A percentile compares a stretch with the other conserved stretches of the same genome.
Conservation (phyloP, 2,113 vertebrate species). For the Poeciliopsis turrubarensis region DNA sequence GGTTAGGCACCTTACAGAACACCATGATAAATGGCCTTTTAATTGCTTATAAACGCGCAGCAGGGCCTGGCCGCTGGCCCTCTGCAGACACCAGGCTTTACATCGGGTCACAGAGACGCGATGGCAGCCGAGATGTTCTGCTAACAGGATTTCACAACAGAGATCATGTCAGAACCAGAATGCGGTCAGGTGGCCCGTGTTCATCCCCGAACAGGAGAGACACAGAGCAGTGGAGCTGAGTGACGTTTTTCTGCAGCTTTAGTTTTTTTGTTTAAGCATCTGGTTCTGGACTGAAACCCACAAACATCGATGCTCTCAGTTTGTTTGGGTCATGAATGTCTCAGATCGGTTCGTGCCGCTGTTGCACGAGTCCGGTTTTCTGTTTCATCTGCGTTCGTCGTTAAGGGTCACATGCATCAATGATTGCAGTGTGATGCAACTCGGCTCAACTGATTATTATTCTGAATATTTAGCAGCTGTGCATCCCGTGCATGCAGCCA, state of each 20-base stretch:
- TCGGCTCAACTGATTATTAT: background rate
- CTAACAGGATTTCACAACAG: background rate
- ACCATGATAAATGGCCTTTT: slow-evolving; percentile 69
- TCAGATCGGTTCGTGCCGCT: background rate
- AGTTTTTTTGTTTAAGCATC: background rate
- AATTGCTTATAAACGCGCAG: slow-evolving; percentile 70
- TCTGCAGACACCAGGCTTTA: slow-evolving; percentile 21
- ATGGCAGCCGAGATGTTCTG: background rate
- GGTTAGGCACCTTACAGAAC: slow-evolving; percentile 68
- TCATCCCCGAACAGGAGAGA: background rate
- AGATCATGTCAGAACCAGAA: background rate
- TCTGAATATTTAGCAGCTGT: background rate
- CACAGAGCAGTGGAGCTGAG: background rate
- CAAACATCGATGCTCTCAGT: background rate
- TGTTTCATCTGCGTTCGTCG: background rate
- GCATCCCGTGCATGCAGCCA: background rate
- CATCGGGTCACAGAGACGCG: background rate
- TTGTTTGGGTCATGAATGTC: no score
- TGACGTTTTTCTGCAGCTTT: background rate
- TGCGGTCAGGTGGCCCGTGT: background rate
- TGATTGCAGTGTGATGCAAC: slow-evolving; percentile 13
- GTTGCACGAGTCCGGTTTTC: no score
- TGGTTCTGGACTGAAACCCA: background rate
- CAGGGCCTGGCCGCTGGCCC: slow-evolving; percentile 41
- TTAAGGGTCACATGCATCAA: background rate